Evolutionary conservation across 1,140 invertebrate species (phyloP), one percentile per base, ranked within the genome.

Genomic region (Vollenhovia emeryi): DNA sequence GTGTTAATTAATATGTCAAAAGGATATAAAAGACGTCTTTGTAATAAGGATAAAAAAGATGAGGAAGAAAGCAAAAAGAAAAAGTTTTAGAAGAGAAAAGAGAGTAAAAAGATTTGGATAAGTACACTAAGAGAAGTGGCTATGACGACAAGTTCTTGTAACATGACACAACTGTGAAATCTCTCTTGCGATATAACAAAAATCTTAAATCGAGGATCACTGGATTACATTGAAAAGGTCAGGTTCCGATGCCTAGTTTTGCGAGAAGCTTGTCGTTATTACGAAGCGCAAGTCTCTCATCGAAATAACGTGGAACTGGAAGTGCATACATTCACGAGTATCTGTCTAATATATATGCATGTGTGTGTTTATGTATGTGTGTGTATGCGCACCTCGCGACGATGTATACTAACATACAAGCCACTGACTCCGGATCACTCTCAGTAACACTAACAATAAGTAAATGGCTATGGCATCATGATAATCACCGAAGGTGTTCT

Each of bases 381-480:
- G 76, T 40, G 18, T 60, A 36, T 33, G 57, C 62, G 59, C 59
- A 8, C 27, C 40, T 48, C 43, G 40, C 43, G 40, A 85, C 48
- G 64, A 83, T 87, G 62, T 86, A 68, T 86, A 80, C 15, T 71
- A 80, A 66, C 27, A 80, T 80, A 80, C 50, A 80, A 71, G 64
- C 50, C 78, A 80, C 64, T 80, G 78, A 80, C 64, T 71, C 62
- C 64, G 78, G n/a, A 57, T 71, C 78, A 33, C 30, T 69, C 36
- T 80, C 36, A 71, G 36, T 80, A 80, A 71, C 33, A 80, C 24
- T 80, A 80, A 71, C 48, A 80, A n/a, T 80, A 80, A 71, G 50
- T 80, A 80, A 80, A 80, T 24, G n/a, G 64, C 78, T 80, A 80
- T 80, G 78, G 78, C 78, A 80, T 80, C 64, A 66, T 80, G 78